A percentile compares a stretch with the other conserved stretches of the same genome.
These are phyloP conservation scores for Aporophyla lueneburgensis DNA, from an alignment of 2,888 invertebrate species.

Conservation along the genomic window DNA sequence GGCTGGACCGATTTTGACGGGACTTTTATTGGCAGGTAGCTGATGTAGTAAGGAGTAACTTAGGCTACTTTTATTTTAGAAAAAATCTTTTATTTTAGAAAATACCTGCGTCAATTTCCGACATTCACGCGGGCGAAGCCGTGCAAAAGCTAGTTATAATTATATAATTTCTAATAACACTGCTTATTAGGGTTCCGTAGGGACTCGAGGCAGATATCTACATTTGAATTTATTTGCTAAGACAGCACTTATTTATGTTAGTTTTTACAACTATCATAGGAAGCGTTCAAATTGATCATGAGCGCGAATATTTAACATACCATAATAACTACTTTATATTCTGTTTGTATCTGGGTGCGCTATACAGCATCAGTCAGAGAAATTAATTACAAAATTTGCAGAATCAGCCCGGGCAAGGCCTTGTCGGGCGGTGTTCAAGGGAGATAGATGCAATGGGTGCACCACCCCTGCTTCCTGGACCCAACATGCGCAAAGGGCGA, in stretches of 20 bases:
- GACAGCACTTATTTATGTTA: no score
- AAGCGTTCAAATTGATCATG: not conserved
- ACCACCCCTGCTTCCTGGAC: slow-evolving; percentile 27
- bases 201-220: not conserved
- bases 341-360: not conserved
- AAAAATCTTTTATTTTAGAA: no score
- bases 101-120: no score
- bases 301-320: not conserved
- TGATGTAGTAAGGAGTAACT: no score
- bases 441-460: slow-evolving; percentile 34
- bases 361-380: not conserved
- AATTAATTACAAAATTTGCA: not conserved
- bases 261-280: not conserved
- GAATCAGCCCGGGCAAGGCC: slow-evolving; percentile 1
- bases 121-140: no score
- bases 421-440: not conserved
- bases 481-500: slow-evolving; percentile 22
- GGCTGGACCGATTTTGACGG: no score
- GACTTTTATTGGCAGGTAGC: no score
- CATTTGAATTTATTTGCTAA: not conserved
- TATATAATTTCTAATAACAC: not conserved
- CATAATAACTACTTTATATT: not conserved
- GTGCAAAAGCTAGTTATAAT: no score
- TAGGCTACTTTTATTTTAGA: no score
- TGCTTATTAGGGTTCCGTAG: not conserved